Conservation (phyloP, 2,888 invertebrate genomes). For the Tupiocoris notatus region DNA sequence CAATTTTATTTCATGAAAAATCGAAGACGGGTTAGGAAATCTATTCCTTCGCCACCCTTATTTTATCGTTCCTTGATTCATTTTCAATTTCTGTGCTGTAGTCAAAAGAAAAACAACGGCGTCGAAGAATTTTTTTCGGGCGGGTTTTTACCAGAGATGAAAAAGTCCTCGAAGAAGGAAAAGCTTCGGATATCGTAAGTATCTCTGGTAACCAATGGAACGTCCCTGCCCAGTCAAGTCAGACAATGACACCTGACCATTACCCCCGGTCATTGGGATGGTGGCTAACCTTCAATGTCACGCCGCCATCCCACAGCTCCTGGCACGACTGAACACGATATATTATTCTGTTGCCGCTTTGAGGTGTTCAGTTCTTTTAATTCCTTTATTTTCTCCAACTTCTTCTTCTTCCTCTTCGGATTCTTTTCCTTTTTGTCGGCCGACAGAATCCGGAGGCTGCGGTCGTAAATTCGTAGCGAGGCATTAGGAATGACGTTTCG, state of each 20-base stretch:
- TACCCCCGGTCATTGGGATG: too few species aligned
- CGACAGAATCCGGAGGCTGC: not conserved
- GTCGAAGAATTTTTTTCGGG: too few species aligned
- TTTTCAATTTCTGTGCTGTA: too few species aligned
- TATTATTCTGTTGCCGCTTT: not conserved
- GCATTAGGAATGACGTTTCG: not conserved
- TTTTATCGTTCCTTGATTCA: too few species aligned
- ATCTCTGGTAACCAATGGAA: not conserved
- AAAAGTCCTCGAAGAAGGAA: not conserved
- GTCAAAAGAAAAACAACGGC: too few species aligned
- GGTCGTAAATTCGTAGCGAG: not conserved
- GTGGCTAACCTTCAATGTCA: not conserved
- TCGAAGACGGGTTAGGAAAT: too few species aligned
- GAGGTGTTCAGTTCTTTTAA: not conserved
- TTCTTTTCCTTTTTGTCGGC: not conserved
- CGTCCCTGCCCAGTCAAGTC: not conserved
- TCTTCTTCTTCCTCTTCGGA: not conserved
- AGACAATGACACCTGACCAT: not conserved
- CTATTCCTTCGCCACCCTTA: too few species aligned
- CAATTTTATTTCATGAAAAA: too few species aligned
- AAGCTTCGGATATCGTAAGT: not conserved
- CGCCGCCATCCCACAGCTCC: not conserved
- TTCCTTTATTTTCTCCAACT: not conserved
- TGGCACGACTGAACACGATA: not conserved
- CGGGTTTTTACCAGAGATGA: not conserved